A percentile compares a stretch with the other conserved stretches of the same genome.
phyloP scores from a whole-genome alignment of 2,113 vertebrate genomes.

The Istiophorus platypterus region DNA sequence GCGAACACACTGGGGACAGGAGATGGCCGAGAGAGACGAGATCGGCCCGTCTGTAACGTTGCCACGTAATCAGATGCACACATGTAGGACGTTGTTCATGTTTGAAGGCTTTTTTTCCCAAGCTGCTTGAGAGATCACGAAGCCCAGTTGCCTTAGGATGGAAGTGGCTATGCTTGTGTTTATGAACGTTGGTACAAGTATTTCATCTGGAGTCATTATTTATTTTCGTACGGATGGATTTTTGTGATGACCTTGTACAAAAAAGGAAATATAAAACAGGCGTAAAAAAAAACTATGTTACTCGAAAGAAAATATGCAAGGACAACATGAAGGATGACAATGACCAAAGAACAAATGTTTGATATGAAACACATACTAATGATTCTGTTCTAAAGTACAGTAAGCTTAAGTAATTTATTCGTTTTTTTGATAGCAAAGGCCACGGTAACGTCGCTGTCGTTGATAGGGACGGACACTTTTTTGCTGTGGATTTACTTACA shows the following conservation, averaged over 20 bases:
- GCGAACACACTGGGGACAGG: conserved; percentile 54
- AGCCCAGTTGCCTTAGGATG: conserved; percentile 84
- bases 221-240: conserved; percentile 75
- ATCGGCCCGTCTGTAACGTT: conserved; percentile 35
- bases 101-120: conserved; percentile 57
- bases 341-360: conserved; percentile 88
- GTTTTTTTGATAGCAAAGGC: conserved; percentile 65
- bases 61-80: conserved; percentile 59
- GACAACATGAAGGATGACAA: conserved; percentile 77
- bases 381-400: conserved; percentile 63
- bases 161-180: conserved; percentile 73
- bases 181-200: conserved; percentile 76
- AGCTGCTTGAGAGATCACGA: conserved; percentile 77
- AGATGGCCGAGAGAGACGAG: conserved; percentile 29
- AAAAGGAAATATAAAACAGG: conserved; percentile 21
- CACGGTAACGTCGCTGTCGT: conserved; percentile 71
- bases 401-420: conserved; percentile 63
- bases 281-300: conserved; percentile 52
- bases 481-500: conserved; percentile 49
- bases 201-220: conserved; percentile 81
- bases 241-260: conserved; percentile 57
- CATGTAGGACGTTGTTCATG: conserved; percentile 49
- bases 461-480: conserved; percentile 50
- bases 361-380: conserved; percentile 71
- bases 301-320: conserved; percentile 82